Percentiles rank a stretch among this genome's conserved stretches.
Evolutionary conservation across 2,113 vertebrate species (phyloP).

Genomic region (Clarias macrocephalus): DNA sequence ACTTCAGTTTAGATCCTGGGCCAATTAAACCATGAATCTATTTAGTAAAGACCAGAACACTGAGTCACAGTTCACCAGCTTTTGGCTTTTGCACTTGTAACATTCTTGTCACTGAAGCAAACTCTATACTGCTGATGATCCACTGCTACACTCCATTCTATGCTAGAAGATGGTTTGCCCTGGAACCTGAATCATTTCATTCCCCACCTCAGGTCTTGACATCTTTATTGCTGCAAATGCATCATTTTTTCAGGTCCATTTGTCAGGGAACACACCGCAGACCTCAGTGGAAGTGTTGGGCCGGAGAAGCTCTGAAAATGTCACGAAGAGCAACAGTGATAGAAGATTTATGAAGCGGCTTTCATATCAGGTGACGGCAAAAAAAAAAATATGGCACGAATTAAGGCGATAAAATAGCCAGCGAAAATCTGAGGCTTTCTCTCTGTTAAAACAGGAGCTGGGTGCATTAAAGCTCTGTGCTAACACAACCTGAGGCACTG

Average conservation of each 20-base stretch:
- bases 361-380: slow-evolving; percentile 28
- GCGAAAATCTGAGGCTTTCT: slow-evolving; percentile 30
- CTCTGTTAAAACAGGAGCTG: slow-evolving; percentile 32
- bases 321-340: slow-evolving; percentile 35
- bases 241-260: slow-evolving; percentile 31
- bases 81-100: background rate
- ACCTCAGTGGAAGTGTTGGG: slow-evolving; percentile 11
- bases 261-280: slow-evolving; percentile 32
- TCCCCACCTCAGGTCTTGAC: slow-evolving; percentile 24
- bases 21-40: too few species aligned
- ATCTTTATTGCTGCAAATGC: slow-evolving; percentile 30
- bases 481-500: slow-evolving; percentile 40
- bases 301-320: slow-evolving; percentile 42
- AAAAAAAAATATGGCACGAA: background rate
- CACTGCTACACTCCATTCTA: background rate
- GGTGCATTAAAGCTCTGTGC: background rate
- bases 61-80: too few species aligned
- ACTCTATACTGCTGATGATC: background rate
- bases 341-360: slow-evolving; percentile 37
- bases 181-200: slow-evolving; percentile 32
- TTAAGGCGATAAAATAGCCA: slow-evolving; percentile 27
- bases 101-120: background rate
- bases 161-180: background rate
- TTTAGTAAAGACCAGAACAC: too few species aligned
- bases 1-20: too few species aligned